Base-by-base conservation (phyloP, 2,797 vertebrate genomes). In the Eremophila alpestris region DNA sequence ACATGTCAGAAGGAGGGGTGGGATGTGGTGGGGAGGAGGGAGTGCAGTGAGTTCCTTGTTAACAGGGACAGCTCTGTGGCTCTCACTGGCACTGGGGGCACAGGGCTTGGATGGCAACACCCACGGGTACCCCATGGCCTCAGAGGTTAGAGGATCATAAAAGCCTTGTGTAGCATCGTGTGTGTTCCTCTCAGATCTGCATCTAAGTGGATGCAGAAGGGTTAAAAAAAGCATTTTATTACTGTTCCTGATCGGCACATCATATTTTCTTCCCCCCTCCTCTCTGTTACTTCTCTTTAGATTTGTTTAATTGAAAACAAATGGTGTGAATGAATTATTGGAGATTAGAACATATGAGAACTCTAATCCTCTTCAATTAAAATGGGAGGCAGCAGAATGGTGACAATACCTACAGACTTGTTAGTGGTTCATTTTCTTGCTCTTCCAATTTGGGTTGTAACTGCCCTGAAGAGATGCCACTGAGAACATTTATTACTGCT, bases 21-120 rank as follows among this genome's bases (percentile, higher is more conserved):
- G 36, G 20, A 27, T 23, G 40, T 26, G 63, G 34, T 0, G 0
- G 23, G 55, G 11, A 46, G 62, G 30, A 13, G 30, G 11, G 46
- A 34, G 14, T 5, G 58, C 15, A 26, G 59, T 4, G 55, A 64
- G 55, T 0, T 52, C 20, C 7, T 13, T 46, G 22, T 32, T 10
- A 16, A 24, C 6, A 69, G 45, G 58, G 49, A 2, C 55, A 64
- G 32, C 38, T 1, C 27, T 5, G 29, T n/a, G 63, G 27, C 21
- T 9, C 49, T 49, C 30, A 2, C 32, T 43, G 69, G 19, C 17
- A 9, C 43, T 46, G 70, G 38, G 34, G 51, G 16, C 45, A 87
- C 51, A 67, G 74, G 13, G 19, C 7, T 11, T 41, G 86, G 38
- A 23, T 46, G 21, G 40, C 62, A 78, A 32, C 23, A 62, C 12